These are phyloP conservation scores for Speoplatyrhinus poulsoni DNA, from an alignment of 2,113 vertebrate genomes.

Conservation along the genomic window DNA sequence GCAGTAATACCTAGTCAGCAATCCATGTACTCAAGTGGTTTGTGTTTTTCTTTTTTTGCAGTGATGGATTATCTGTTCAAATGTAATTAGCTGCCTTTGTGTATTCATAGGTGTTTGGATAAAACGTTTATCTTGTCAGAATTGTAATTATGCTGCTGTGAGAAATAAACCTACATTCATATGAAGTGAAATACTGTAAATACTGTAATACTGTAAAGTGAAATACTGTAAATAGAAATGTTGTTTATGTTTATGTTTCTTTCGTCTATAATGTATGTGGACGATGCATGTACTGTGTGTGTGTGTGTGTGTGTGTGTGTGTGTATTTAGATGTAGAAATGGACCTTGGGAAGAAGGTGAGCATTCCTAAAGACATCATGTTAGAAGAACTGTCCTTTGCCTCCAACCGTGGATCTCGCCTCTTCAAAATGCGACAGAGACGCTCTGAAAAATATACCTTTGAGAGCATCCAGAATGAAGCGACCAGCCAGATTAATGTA, in stretches of 20 bases:
- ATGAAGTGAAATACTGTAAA: too few species aligned
- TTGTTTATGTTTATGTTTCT: too few species aligned
- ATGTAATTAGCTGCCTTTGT: constrained; percentile 45
- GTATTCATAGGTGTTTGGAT: constrained; percentile 8
- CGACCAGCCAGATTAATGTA: constrained; percentile 82
- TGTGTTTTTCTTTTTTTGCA: constrained; percentile 7
- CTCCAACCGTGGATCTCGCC: constrained; percentile 90
- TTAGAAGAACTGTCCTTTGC: constrained; percentile 90
- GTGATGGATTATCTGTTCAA: constrained; percentile 6
- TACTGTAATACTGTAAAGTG: too few species aligned
- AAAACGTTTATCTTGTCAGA: background rate
- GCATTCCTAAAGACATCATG: constrained; percentile 93
- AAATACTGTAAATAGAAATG: too few species aligned
- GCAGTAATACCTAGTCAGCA: constrained; percentile 48
- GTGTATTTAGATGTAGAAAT: constrained; percentile 78
- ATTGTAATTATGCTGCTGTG: constrained; percentile 3
- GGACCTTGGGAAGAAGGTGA: constrained; percentile 91
- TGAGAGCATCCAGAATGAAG: constrained; percentile 84
- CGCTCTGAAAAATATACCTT: constrained; percentile 96
- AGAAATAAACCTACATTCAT: background rate
- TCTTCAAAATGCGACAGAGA: constrained; percentile 94
- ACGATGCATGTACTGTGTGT: background rate
- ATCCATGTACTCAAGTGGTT: constrained; percentile 6
- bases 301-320: constrained; percentile 36
- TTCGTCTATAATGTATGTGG: background rate